These are phyloP conservation scores for Hylomyscus alleni DNA, from an alignment of 2,797 vertebrate species.

Conservation along the genomic window DNA sequence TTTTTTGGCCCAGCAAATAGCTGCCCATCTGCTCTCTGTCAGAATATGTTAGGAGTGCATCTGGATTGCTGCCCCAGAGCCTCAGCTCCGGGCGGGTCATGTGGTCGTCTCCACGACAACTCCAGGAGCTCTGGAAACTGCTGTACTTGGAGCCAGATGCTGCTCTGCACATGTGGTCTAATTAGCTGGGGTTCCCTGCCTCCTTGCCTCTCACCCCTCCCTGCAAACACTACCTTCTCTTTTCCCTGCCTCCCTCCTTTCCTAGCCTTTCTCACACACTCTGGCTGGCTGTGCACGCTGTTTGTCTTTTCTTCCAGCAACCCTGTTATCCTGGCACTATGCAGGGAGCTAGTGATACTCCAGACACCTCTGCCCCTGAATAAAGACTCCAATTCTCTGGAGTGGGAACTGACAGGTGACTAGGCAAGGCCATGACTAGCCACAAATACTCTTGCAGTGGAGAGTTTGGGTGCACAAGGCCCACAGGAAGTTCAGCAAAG, in stretches of 20 bases:
- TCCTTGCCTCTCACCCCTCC: slow-evolving; percentile 65
- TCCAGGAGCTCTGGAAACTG: slow-evolving; percentile 84
- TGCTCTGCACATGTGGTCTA: slow-evolving; percentile 89
- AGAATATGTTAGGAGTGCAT: slow-evolving; percentile 87
- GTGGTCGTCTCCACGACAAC: slow-evolving; percentile 90
- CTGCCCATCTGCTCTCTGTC: slow-evolving; percentile 92
- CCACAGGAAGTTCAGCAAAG: neutral
- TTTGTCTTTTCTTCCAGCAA: slow-evolving; percentile 52
- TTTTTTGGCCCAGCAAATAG: slow-evolving; percentile 86
- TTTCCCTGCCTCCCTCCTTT: neutral
- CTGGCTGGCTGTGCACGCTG: slow-evolving; percentile 13
- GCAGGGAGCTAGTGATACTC: neutral
- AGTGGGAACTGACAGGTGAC: neutral
- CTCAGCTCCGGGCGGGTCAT: slow-evolving; percentile 85
- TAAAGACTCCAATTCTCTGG: neutral
- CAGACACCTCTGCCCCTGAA: neutral
- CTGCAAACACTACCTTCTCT: neutral
- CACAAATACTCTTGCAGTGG: neutral
- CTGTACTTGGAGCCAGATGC: slow-evolving; percentile 90
- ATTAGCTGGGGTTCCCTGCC: slow-evolving; percentile 85
- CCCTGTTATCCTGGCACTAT: neutral
- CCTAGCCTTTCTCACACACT: neutral
- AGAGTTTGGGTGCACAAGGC: neutral
- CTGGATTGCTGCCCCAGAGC: slow-evolving; percentile 89
- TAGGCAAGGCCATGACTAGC: neutral